These are phyloP conservation scores for Rhabdomys dilectus DNA, from an alignment of 2,113 vertebrate genomes.

Conservation along the genomic window DNA sequence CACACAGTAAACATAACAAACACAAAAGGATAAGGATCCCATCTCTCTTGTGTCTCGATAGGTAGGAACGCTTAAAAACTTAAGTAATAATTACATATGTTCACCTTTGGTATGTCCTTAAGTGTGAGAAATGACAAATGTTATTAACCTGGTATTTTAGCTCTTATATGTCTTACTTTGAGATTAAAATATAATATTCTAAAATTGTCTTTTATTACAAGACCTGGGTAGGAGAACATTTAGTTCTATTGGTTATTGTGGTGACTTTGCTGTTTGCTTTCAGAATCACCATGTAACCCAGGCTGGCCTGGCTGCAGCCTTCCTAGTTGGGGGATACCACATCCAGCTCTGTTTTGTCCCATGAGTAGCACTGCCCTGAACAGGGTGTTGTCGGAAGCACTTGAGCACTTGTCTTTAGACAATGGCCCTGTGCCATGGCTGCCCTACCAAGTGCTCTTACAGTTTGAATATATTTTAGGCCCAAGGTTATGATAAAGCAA, in stretches of 20 bases:
- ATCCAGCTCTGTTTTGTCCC: background rate
- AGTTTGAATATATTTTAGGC: background rate
- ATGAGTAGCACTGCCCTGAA: background rate
- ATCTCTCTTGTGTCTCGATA: background rate
- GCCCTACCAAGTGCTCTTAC: background rate
- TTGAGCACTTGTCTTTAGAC: background rate
- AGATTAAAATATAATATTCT: slow-evolving; percentile 36
- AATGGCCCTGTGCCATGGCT: background rate
- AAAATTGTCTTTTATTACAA: slow-evolving; percentile 25
- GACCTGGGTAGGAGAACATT: background rate
- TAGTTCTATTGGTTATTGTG: background rate
- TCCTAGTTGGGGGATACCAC: background rate
- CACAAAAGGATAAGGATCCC: background rate
- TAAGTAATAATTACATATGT: background rate
- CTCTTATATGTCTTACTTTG: background rate
- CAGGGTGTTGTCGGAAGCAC: background rate
- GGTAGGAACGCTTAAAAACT: background rate
- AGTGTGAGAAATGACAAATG: background rate
- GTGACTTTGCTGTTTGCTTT: background rate
- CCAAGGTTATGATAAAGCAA: background rate
- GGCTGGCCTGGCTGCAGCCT: background rate
- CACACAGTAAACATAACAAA: background rate
- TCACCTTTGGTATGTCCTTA: background rate
- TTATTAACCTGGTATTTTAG: slow-evolving; percentile 24
- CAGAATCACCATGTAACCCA: background rate